Conservation (phyloP, 2,888 invertebrate species). For the Ellobium chinense region DNA sequence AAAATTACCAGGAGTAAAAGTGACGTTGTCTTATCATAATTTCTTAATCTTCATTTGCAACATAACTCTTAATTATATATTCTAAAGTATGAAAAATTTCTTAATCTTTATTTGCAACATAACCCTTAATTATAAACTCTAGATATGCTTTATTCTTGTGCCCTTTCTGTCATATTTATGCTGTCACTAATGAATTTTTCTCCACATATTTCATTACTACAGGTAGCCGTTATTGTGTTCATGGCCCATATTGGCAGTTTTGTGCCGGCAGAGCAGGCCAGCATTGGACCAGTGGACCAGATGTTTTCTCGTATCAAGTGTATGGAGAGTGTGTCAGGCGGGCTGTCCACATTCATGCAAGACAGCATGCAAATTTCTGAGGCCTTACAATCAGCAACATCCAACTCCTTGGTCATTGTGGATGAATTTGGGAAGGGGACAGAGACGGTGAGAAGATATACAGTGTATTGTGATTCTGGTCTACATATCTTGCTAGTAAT, state of each 20-base stretch:
- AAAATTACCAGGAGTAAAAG: too few species aligned
- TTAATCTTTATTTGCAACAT: too few species aligned
- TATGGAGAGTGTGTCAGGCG: conserved; percentile 87
- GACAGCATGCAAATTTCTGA: conserved; percentile 90
- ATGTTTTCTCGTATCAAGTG: conserved; percentile 89
- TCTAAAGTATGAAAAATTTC: too few species aligned
- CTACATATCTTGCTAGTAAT: too few species aligned
- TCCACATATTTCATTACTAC: too few species aligned
- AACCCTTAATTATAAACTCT: not conserved
- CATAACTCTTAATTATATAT: too few species aligned
- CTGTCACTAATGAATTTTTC: not conserved
- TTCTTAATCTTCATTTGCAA: too few species aligned
- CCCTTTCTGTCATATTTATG: not conserved
- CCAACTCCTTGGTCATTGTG: conserved; percentile 87
- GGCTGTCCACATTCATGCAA: conserved; percentile 91
- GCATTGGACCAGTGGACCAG: conserved; percentile 86
- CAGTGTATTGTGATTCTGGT: not conserved
- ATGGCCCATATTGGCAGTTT: conserved; percentile 94
- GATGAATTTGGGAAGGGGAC: conserved; percentile 96
- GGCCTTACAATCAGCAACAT: conserved; percentile 84
- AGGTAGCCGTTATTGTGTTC: conserved; percentile 87
- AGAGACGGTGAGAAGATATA: conserved; percentile 73
- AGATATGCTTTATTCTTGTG: not conserved
- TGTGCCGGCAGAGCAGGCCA: conserved; percentile 89
- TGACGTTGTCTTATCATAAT: too few species aligned